phyloP scores from a whole-genome alignment of 2,888 invertebrate genomes.

The Cacoxenus indagator region DNA sequence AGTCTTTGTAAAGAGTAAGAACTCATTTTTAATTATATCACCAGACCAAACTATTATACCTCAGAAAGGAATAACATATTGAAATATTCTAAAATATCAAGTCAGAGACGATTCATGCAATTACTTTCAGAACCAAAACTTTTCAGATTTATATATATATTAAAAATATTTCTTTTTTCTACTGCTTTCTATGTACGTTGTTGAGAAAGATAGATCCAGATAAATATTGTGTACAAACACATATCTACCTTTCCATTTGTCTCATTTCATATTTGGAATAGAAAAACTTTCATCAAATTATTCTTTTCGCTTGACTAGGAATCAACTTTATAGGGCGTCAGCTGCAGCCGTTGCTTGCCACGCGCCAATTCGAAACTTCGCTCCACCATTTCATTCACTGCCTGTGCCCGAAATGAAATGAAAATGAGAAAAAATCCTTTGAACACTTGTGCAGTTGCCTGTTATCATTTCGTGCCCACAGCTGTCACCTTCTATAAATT shows the following conservation, averaged over 20 bases:
- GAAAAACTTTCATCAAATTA: constrained; percentile 19
- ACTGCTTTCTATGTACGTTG: too few species aligned
- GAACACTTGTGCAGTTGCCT: constrained; percentile 33
- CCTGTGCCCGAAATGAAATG: constrained; percentile 2
- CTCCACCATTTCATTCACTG: not conserved
- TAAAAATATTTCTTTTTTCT: not conserved
- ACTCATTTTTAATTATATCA: too few species aligned
- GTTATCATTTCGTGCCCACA: constrained; percentile 60
- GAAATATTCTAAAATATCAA: not conserved
- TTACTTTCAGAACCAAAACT: not conserved
- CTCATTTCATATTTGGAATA: not conserved
- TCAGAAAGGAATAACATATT: not conserved
- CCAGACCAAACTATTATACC: too few species aligned
- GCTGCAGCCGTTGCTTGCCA: constrained; percentile 57
- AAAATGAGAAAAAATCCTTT: constrained; percentile 15
- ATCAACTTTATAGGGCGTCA: constrained; percentile 65
- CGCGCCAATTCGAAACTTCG: not conserved
- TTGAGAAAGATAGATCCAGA: too few species aligned
- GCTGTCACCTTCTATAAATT: constrained; percentile 64
- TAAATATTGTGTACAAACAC: too few species aligned
- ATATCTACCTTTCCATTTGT: not conserved
- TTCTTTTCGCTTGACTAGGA: constrained; percentile 27
- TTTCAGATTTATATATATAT: not conserved
- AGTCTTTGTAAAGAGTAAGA: too few species aligned
- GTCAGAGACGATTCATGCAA: not conserved